A percentile compares a stretch with the other conserved stretches of the same genome.
These are phyloP conservation scores for Scomber japonicus DNA, from an alignment of 2,113 vertebrate species.

Conservation along the genomic window DNA sequence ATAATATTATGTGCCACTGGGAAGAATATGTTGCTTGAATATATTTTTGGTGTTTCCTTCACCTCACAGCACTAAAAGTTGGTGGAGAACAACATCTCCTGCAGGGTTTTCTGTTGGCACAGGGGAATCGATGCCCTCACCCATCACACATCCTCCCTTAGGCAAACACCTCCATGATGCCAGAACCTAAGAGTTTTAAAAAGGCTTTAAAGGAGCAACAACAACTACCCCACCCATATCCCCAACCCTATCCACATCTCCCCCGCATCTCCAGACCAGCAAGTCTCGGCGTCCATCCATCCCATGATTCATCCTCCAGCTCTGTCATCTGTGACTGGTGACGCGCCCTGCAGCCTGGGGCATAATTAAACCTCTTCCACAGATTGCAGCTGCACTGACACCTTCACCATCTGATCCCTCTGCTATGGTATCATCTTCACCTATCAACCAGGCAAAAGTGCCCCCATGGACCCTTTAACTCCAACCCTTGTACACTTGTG, in stretches of 20 bases:
- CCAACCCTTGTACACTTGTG: slow-evolving; percentile 48
- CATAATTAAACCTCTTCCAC: slow-evolving; percentile 62
- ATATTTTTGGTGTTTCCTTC: slow-evolving; percentile 18
- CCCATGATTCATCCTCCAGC: slow-evolving; percentile 69
- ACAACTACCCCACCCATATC: slow-evolving; percentile 38
- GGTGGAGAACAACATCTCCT: slow-evolving; percentile 31
- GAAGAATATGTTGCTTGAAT: background rate
- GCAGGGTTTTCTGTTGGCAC: slow-evolving; percentile 51
- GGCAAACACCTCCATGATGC: slow-evolving; percentile 43
- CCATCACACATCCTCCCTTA: slow-evolving; percentile 39
- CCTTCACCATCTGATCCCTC: slow-evolving; percentile 27
- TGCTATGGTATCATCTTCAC: slow-evolving; percentile 53
- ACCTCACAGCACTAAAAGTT: slow-evolving; percentile 7
- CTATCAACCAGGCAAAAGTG: slow-evolving; percentile 21
- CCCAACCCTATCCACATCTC: slow-evolving; percentile 36
- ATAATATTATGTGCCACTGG: background rate
- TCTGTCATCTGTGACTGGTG: slow-evolving; percentile 73
- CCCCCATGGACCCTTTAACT: slow-evolving; percentile 26
- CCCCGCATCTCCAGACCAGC: slow-evolving; percentile 41
- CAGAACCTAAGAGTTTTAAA: slow-evolving; percentile 54
- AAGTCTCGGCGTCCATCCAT: slow-evolving; percentile 64
- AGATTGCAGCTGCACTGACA: slow-evolving; percentile 60
- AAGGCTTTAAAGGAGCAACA: slow-evolving; percentile 55
- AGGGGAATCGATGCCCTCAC: slow-evolving; percentile 35
- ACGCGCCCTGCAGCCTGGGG: slow-evolving; percentile 62